Base-by-base conservation (phyloP, 2,888 invertebrate species). In the Cenopis cana region DNA sequence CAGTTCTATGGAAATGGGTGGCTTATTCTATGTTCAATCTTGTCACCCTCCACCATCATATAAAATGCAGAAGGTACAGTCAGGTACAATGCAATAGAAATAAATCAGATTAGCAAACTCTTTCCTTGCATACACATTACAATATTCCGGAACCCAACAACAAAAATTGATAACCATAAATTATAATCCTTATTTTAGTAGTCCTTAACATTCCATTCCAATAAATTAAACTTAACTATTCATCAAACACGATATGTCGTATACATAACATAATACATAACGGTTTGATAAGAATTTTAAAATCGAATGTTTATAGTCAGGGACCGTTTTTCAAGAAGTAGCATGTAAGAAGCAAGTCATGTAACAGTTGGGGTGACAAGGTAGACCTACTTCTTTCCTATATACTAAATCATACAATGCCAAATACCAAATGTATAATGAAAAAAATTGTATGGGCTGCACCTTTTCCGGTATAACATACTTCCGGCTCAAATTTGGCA, bases 221-320 rank as follows among this genome's bases (percentile, higher is more conserved):
- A 17, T 56, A 56, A 56, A 56, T 17, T 41, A 17, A 24, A 5
- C 36, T 18, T 38, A n/a, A n/a, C n/a, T n/a, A 57, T 18, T 12
- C 12, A 20, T 38, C 17, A 18, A 38, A n/a, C 18, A 12, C 54
- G 41, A 50, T 67, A 54, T 10, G 1, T 41, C 5, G 11, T 29
- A 49, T 17, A 24, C 24, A 55, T 18, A 17, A 11, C 20, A 6
- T 11, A 17, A 49, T 17, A 24, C 24, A 55, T 18, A 17, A 11
- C 20, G 10, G 17, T 12, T 64, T 20, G 14, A 52, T 52, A 54
- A 24, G 20, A 20, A 24, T 14, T 14, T 20, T 59, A 59, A 65
- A 65, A 59, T 65, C 69, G 64, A 59, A 52, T 20, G 59, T 41
- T 57, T 50, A 50, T n/a, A 18, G 18, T 12, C 4, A 24, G n/a